Percentiles rank a stretch among this genome's conserved stretches.
These are phyloP conservation scores for Tribolium castaneum DNA, from an alignment of 1,140 invertebrate genomes.

Conservation along the genomic window DNA sequence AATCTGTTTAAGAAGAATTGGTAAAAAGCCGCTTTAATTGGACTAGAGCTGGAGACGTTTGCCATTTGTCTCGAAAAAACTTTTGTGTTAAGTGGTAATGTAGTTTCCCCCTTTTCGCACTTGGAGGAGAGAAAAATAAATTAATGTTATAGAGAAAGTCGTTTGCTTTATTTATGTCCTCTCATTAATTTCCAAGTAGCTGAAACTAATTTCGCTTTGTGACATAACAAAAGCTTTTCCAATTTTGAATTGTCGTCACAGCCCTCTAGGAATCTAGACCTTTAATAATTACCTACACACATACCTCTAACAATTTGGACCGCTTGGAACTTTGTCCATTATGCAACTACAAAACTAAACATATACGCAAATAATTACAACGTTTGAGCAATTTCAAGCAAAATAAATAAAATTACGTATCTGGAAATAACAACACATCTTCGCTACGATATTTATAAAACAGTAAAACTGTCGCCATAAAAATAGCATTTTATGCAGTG, in stretches of 20 bases:
- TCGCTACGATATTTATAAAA: too few relatives aligned
- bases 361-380: neutral
- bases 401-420: too few relatives aligned
- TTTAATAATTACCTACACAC: neutral
- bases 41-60: too few relatives aligned
- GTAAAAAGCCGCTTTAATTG: too few relatives aligned
- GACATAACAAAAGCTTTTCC: neutral
- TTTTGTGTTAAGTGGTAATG: neutral
- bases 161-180: neutral
- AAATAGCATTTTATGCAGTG: neutral
- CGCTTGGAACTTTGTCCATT: neutral
- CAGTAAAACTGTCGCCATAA: neutral
- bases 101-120: neutral
- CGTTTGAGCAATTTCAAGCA: too few relatives aligned
- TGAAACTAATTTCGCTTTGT: neutral
- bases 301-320: neutral
- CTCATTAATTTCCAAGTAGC: neutral
- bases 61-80: neutral
- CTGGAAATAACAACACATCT: too few relatives aligned
- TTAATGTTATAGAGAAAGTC: neutral
- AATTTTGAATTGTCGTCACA: neutral
- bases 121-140: neutral
- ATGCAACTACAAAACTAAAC: neutral
- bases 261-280: neutral
- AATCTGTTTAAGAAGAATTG: too few relatives aligned